phyloP scores from a whole-genome alignment of 2,888 invertebrate genomes.

The Euphydryas editha region DNA sequence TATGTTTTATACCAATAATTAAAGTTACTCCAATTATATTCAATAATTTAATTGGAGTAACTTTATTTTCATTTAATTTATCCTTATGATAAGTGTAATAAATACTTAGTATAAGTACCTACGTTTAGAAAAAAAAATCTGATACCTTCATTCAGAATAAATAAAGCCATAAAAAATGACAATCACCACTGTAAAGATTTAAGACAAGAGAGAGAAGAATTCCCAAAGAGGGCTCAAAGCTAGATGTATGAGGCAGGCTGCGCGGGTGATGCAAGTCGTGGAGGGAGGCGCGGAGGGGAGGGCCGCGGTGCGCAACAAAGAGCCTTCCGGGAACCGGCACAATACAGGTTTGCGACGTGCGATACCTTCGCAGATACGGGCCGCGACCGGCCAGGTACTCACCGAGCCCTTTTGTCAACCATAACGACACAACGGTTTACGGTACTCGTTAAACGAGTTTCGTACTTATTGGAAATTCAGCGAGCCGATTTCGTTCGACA shows the following conservation, averaged over 20 bases:
- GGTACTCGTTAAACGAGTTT: constrained; percentile 51
- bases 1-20: too few relatives aligned
- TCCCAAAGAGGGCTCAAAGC: constrained; percentile 46
- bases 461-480: constrained; percentile 39
- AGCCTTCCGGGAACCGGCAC: constrained; percentile 80
- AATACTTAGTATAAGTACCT: too few relatives aligned
- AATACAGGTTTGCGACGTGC: constrained; percentile 83
- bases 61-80: too few relatives aligned
- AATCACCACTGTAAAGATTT: constrained; percentile 11
- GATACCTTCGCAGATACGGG: constrained; percentile 81
- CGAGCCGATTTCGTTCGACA: constrained; percentile 28
- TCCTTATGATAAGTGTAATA: too few relatives aligned
- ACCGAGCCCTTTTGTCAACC: constrained; percentile 68
- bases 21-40: too few relatives aligned
- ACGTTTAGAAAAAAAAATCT: neutral
- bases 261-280: constrained; percentile 36
- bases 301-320: constrained; percentile 74
- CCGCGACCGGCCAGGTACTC: constrained; percentile 65
- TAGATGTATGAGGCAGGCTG: constrained; percentile 37
- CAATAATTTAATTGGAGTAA: too few relatives aligned
- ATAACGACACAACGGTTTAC: constrained; percentile 54
- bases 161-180: constrained; percentile 7
- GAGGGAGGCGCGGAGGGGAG: constrained; percentile 49
- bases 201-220: constrained; percentile 50
- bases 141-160: neutral